Percentiles rank a stretch among this genome's conserved stretches.
Conservation (phyloP, 2,888 invertebrate genomes). For the Stenichneumon culpator region DNA sequence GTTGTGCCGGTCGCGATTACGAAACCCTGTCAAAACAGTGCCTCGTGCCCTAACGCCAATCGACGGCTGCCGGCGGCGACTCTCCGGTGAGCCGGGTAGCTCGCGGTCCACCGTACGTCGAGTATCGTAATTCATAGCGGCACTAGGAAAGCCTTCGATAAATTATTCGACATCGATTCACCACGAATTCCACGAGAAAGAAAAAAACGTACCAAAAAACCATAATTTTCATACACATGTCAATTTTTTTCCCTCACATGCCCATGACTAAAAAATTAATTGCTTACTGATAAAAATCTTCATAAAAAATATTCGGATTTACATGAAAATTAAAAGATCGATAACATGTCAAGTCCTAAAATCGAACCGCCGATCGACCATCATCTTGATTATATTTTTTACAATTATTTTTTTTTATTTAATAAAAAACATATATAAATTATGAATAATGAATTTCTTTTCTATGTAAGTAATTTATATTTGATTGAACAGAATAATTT, state of each 20-base stretch:
- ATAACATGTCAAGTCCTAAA: too few relatives aligned
- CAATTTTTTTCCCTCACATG: not conserved
- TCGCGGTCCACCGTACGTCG: not conserved
- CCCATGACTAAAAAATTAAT: not conserved
- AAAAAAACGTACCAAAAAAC: not conserved
- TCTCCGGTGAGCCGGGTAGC: not conserved
- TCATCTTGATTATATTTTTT: too few relatives aligned
- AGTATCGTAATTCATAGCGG: not conserved
- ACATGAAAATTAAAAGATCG: too few relatives aligned
- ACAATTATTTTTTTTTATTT: too few relatives aligned
- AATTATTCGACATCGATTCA: not conserved
- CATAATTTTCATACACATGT: not conserved
- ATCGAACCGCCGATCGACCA: too few relatives aligned
- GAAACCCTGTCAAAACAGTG: constrained; percentile 78
- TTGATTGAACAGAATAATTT: not conserved
- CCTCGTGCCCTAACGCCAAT: constrained; percentile 70
- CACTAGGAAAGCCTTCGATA: not conserved
- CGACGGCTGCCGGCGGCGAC: constrained; percentile 67
- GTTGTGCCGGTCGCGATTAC: constrained; percentile 69
- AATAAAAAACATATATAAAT: too few relatives aligned
- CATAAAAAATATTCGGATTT: too few relatives aligned
- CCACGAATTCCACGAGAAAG: not conserved
- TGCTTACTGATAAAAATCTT: not conserved
- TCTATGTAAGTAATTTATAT: not conserved
- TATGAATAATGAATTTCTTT: too few relatives aligned